Base-by-base conservation (phyloP, 2,113 vertebrate genomes). In the Pachycephala philippinensis region DNA sequence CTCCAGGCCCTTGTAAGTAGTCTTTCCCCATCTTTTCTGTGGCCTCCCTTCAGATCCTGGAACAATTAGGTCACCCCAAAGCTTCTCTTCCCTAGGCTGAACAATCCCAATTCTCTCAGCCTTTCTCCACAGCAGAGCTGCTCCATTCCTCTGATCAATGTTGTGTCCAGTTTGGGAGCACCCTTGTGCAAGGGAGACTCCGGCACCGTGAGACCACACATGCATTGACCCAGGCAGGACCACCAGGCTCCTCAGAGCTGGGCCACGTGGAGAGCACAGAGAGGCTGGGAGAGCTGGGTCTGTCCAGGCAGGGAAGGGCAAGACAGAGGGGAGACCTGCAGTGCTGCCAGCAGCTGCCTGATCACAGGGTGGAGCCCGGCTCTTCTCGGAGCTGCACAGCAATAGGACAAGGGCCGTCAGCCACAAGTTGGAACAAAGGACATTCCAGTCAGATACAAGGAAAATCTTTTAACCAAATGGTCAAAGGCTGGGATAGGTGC, bases 351-450 rank as follows among this genome's bases (percentile, higher is more conserved):
- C 59, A 77, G 8, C 35, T 56, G 24, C 37, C 27, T 42, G 15
- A 7, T 39, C 1, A 0, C 37, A 42, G 44, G 21, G 44, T 40
- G 52, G 26, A 93, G 15, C 56, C 26, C 0, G 0, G 5, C 52
- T 79, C 33, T 42, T 42, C 50, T 85, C 0, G 0, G 33, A 71
- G 50, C 30, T 61, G 20, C 33, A 22, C 27, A 35, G 50, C 37
- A 53, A 6, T 12, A 21, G 49, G 61, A 42, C 24, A 1, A 75
- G 63, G 18, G 13, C 56, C 14, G 33, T 13, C 15, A 47, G 57
- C 31, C 31, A 23, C 71, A n/a, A 37, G 39, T 1, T 53, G 42
- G 31, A 87, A 23, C 19, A 59, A 45, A 39, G 56, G 23, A 61
- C 37, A 42, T 59, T 71, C 26, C 57, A 49, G 12, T 31, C 21